phyloP scores from a whole-genome alignment of 2,888 invertebrate species.

The Eupithecia tripunctaria region DNA sequence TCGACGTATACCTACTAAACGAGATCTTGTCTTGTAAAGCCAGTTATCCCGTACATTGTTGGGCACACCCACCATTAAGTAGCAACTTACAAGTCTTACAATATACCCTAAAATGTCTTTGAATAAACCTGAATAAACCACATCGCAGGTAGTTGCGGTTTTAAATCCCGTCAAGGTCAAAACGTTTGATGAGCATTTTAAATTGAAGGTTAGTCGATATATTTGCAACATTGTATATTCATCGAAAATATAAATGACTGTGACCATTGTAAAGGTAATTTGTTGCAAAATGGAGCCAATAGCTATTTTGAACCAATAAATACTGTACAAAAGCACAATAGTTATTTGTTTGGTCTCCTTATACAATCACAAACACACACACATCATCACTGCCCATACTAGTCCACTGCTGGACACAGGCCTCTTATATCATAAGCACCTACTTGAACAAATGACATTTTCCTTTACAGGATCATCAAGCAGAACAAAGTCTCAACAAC shows the following conservation, averaged over 20 bases:
- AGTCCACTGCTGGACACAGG: neutral
- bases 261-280: slow-evolving; percentile 5
- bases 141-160: slow-evolving; percentile 4
- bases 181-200: slow-evolving; percentile 7
- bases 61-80: neutral
- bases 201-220: slow-evolving; percentile 5
- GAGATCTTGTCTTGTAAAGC: neutral
- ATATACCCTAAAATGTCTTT: no score
- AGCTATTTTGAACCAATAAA: neutral
- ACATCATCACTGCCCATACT: neutral
- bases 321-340: neutral
- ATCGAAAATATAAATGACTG: slow-evolving; percentile 1
- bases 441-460: neutral
- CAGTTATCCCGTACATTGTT: neutral
- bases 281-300: neutral
- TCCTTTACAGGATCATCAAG: slow-evolving; percentile 74
- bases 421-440: neutral
- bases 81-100: no score
- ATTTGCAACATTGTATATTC: neutral
- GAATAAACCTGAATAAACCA: no score
- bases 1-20: no score
- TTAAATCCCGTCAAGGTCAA: slow-evolving; percentile 8
- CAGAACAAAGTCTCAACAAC: slow-evolving; percentile 79
- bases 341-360: neutral
- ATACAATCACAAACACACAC: neutral